Evolutionary conservation across 2,888 invertebrate species (phyloP), one percentile per base, ranked within the genome.

Genomic region (Oegoconia quadripuncta): DNA sequence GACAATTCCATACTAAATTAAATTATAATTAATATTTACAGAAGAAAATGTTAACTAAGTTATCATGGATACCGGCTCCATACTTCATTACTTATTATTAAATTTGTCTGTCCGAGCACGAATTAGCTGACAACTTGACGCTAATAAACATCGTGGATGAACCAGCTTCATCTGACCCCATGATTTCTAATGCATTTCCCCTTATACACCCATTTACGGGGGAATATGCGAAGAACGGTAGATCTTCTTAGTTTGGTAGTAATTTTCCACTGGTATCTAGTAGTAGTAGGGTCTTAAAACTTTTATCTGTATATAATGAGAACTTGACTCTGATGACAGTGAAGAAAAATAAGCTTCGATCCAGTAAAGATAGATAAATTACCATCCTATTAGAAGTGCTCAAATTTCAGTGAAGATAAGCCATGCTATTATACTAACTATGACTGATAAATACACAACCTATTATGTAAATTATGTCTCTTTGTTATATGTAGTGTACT

Each of bases 41-140:
- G n/a, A n/a, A n/a, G n/a, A n/a, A 9, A 2, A 22, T 22, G 22
- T 9, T 9, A 22, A 7, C 7, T 2, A 9, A 9, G 9, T 22
- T 3, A 3, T 22, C 9, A 22, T 22, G 3, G 14, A n/a, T 26
- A n/a, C 39, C 15, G 22, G 12, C 17, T 32, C 34, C 29, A 59
- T 56, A 62, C 59, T 67, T 65, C 60, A 65, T 66, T 71, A 68
- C 60, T 66, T 59, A 58, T 68, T 72, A 74, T 74, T 75, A 71
- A 74, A 74, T 79, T 80, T 74, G 76, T 72, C 78, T 66, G 66
- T 76, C 67, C 60, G 52, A 44, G 56, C 55, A 58, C 64, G 61
- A 77, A 76, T 79, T 76, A 79, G 65, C 65, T 58, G 67, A 66
- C 66, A 56, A 64, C 64, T 70, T 70, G 74, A 76, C 76, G 62